A percentile compares a stretch with the other conserved stretches of the same genome.
Conservation (phyloP, 2,888 invertebrate species). For the Xestia c-nigrum region DNA sequence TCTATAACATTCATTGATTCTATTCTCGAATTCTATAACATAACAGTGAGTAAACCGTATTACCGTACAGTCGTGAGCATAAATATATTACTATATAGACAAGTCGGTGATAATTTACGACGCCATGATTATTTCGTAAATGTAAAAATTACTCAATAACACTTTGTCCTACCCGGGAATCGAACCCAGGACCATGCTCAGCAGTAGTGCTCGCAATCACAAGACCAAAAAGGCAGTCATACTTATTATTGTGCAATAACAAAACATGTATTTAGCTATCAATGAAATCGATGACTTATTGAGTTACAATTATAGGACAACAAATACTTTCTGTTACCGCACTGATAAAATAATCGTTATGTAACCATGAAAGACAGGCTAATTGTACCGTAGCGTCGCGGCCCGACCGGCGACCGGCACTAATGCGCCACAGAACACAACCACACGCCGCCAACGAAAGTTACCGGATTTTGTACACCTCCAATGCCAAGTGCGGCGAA, state of each 20-base stretch:
- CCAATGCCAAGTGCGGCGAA: constrained; percentile 90
- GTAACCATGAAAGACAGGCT: constrained; percentile 80
- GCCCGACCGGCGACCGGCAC: constrained; percentile 70
- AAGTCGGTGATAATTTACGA: background rate
- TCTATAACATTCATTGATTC: too few relatives aligned
- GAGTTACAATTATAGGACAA: constrained; percentile 53
- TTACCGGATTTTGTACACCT: constrained; percentile 89
- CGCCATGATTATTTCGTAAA: background rate
- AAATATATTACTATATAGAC: background rate
- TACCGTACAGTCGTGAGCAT: background rate
- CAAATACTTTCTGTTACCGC: constrained; percentile 75
- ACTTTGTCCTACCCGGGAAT: background rate
- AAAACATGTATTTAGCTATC: background rate
- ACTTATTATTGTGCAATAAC: background rate
- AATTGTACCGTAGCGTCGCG: constrained; percentile 79
- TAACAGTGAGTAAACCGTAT: background rate
- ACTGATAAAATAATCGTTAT: constrained; percentile 79
- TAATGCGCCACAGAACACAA: constrained; percentile 76
- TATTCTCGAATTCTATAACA: background rate
- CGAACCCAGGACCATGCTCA: background rate
- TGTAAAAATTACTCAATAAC: background rate
- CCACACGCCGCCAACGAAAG: constrained; percentile 86
- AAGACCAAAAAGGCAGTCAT: background rate
- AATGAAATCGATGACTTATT: background rate
- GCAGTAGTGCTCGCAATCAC: background rate